phyloP scores from a whole-genome alignment of 2,888 invertebrate genomes.

The Muschampia plurimacula region DNA sequence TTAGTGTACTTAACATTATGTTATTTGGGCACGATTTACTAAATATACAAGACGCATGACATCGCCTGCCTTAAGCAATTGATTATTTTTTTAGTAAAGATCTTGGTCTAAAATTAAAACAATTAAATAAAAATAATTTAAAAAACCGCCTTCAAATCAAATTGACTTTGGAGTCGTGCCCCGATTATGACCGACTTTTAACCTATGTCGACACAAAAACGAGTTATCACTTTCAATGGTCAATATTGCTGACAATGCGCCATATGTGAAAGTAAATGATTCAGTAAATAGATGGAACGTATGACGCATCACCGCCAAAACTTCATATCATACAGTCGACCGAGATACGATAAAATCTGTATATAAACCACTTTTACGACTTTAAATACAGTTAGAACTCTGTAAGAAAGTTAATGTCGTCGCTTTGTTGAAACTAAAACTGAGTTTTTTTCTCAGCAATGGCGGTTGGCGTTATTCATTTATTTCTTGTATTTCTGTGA shows the following conservation, averaged over 20 bases:
- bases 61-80: no score
- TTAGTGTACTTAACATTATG: no score
- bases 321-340: slow-evolving; percentile 53
- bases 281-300: neutral
- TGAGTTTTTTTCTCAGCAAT: slow-evolving; percentile 26
- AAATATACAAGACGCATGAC: no score
- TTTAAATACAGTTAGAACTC: slow-evolving; percentile 60
- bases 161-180: no score
- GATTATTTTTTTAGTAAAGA: no score
- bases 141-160: no score
- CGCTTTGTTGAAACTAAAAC: slow-evolving; percentile 41
- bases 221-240: neutral
- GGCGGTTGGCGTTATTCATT: slow-evolving; percentile 30
- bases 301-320: slow-evolving; percentile 27
- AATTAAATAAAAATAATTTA: no score
- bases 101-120: no score
- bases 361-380: slow-evolving; percentile 59
- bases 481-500: slow-evolving; percentile 34
- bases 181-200: no score
- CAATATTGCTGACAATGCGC: neutral
- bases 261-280: neutral
- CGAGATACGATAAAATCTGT: slow-evolving; percentile 56
- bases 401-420: slow-evolving; percentile 56
- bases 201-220: no score
- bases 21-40: no score